A percentile compares a stretch with the other conserved stretches of the same genome.
phyloP scores from a whole-genome alignment of 2,888 invertebrate genomes.

The Trichacis sp. region DNA sequence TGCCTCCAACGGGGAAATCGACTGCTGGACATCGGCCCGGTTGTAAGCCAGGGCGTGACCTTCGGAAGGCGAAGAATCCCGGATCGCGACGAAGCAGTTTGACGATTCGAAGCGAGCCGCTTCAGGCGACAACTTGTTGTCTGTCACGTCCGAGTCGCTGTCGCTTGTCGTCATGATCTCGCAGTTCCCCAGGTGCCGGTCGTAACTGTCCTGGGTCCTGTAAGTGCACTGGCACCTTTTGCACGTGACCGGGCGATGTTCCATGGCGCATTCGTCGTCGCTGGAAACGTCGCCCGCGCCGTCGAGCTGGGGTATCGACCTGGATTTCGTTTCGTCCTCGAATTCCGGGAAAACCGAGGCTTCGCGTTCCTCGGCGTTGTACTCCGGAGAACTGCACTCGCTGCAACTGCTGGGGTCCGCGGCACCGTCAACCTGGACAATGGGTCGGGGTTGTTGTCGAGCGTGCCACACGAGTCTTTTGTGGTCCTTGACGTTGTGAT shows the following conservation, averaged over 20 bases:
- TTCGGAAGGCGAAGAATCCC: slow-evolving; percentile 59
- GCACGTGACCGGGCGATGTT: slow-evolving; percentile 85
- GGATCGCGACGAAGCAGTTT: slow-evolving; percentile 36
- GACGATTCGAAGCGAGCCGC: slow-evolving; percentile 45
- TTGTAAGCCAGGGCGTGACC: slow-evolving; percentile 60
- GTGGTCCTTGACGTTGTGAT: slow-evolving; percentile 64
- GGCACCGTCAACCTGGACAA: slow-evolving; percentile 73
- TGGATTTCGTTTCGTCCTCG: slow-evolving; percentile 45
- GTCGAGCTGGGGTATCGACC: slow-evolving; percentile 75
- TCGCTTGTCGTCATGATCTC: slow-evolving; percentile 85
- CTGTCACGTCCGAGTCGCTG: slow-evolving; percentile 80
- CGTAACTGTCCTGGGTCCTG: slow-evolving; percentile 84
- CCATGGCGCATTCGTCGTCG: slow-evolving; percentile 68
- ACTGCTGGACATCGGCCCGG: slow-evolving; percentile 61
- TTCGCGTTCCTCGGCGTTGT: slow-evolving; percentile 56
- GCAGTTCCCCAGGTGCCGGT: slow-evolving; percentile 82
- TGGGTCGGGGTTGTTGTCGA: slow-evolving; percentile 67
- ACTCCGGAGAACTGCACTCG: slow-evolving; percentile 69
- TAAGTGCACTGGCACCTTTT: slow-evolving; percentile 89
- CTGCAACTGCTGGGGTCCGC: slow-evolving; percentile 70
- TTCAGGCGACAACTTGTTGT: slow-evolving; percentile 57
- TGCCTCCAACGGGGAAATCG: slow-evolving; percentile 62
- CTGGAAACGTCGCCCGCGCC: slow-evolving; percentile 75
- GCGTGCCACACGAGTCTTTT: slow-evolving; percentile 66
- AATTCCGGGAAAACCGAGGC: slow-evolving; percentile 13